Conservation (phyloP, 23 tunicate species). For the Ascidia mentula region DNA sequence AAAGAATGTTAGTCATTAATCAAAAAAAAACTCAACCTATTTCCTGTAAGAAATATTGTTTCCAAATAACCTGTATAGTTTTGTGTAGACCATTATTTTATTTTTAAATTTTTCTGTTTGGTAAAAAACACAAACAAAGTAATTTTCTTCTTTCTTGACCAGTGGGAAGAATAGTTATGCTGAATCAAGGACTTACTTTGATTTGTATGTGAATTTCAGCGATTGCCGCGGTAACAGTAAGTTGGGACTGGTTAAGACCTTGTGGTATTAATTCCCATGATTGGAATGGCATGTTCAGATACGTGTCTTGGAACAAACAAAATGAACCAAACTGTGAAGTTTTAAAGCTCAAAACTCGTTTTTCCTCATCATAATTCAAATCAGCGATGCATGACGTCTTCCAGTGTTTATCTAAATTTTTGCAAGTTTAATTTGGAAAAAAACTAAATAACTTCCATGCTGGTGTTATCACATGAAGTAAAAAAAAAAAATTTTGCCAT, state of each 20-base stretch:
- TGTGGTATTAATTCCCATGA: slow-evolving; percentile 77
- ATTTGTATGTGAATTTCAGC: slow-evolving; percentile 71
- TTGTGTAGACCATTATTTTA: no score
- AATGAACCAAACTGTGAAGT: slow-evolving; percentile 56
- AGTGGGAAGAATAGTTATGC: no score
- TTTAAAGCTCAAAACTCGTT: slow-evolving; percentile 43
- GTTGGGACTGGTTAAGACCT: slow-evolving; percentile 29
- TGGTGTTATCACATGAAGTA: no score
- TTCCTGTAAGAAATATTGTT: no score
- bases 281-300: slow-evolving; percentile 89
- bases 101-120: no score
- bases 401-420: slow-evolving; percentile 69
- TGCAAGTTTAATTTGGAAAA: background rate
- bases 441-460: background rate
- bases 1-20: no score
- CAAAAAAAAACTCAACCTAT: no score
- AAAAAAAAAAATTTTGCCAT: no score
- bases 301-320: slow-evolving; percentile 73
- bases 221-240: slow-evolving; percentile 67
- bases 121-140: no score
- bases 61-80: no score
- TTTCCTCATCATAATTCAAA: slow-evolving; percentile 38
- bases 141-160: no score
- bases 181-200: slow-evolving; percentile 45
- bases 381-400: slow-evolving; percentile 66